Base-by-base conservation (phyloP, 2,797 vertebrate genomes). In the Gymnothorax reevesii region DNA sequence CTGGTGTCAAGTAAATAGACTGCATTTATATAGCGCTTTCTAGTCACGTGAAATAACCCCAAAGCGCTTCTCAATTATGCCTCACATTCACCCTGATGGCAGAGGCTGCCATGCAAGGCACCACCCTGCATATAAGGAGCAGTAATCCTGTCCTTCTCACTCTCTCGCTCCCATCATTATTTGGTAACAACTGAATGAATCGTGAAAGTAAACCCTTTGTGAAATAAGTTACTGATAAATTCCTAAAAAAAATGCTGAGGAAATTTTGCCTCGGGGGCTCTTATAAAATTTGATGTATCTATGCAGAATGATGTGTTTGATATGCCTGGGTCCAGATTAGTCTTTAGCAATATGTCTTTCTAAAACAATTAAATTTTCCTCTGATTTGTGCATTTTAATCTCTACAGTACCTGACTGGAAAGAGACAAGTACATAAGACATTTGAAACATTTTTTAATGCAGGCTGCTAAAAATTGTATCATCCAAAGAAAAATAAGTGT, bases 371-470 rank as follows among this genome's bases (percentile, higher is more conserved):
- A 60, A 27, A 77, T 87, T n/a, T 49, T 22, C 59, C 57, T 83
- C 7, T 83, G 77, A 86, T 83, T 86, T 66, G 80, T 86, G 84
- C 13, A n/a, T 27, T 12, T 82, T 86, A 82, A n/a, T 69, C 85
- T 88, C 54, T 57, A 82, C 62, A 84, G 85, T n/a, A n/a, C 82
- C 83, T 0, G 8, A 71, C 42, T 66, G 89, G 86, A 57, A 87
- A 54, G 59, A 73, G 54, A 85, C 87, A 89, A 93, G 77, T 57
- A 86, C 87, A 93, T 77, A 69, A 69, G 86, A 71, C 33, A 52
- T 87, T 87, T 80, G 59, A 13, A 4, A 90, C 87, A 86, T 57
- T 85, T 42, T 93, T 95, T 94, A 94, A 93, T 94, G 90, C 80
- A 89, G 87, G 90, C 89, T 92, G 87, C 88, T 90, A 83, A 86